Percentiles rank a stretch among this genome's conserved stretches.
Evolutionary conservation across 2,888 invertebrate species (phyloP).

Genomic region (Drosophila lutescens): DNA sequence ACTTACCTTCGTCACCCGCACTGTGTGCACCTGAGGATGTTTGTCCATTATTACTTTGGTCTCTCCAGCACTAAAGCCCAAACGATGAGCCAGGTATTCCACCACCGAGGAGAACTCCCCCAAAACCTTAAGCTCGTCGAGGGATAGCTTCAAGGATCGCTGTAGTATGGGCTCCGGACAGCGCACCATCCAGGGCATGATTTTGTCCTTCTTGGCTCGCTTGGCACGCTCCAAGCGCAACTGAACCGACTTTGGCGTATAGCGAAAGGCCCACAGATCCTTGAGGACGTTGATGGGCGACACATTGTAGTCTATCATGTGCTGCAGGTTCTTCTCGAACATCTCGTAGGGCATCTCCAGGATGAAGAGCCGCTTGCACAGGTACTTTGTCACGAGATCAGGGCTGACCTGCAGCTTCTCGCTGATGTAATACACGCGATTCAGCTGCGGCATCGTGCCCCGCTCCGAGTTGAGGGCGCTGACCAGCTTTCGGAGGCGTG

Average conservation of each 20-base stretch:
- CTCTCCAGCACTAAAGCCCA: conserved; percentile 84
- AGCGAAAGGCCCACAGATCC: conserved; percentile 88
- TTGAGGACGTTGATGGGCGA: conserved; percentile 86
- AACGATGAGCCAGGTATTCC: conserved; percentile 86
- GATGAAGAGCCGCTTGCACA: conserved; percentile 86
- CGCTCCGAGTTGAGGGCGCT: conserved; percentile 82
- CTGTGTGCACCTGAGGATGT: conserved; percentile 86
- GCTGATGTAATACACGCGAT: conserved; percentile 87
- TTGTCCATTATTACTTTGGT: conserved; percentile 85
- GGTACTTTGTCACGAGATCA: conserved; percentile 84
- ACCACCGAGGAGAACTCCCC: conserved; percentile 85
- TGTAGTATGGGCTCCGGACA: conserved; percentile 86
- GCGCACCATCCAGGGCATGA: conserved; percentile 89
- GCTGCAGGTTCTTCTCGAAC: conserved; percentile 85
- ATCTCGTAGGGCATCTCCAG: conserved; percentile 86
- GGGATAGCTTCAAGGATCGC: conserved; percentile 82
- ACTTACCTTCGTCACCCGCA: conserved; percentile 86
- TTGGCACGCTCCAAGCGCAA: conserved; percentile 85
- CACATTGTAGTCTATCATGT: conserved; percentile 86
- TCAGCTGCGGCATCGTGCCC: conserved; percentile 84
- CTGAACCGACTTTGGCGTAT: conserved; percentile 86
- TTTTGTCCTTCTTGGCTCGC: conserved; percentile 85
- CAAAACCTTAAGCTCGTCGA: conserved; percentile 85
- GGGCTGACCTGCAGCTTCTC: conserved; percentile 85
- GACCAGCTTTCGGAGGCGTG: conserved; percentile 74